Conservation (phyloP, 2,113 vertebrate genomes). For the Uropsilus gracilis region DNA sequence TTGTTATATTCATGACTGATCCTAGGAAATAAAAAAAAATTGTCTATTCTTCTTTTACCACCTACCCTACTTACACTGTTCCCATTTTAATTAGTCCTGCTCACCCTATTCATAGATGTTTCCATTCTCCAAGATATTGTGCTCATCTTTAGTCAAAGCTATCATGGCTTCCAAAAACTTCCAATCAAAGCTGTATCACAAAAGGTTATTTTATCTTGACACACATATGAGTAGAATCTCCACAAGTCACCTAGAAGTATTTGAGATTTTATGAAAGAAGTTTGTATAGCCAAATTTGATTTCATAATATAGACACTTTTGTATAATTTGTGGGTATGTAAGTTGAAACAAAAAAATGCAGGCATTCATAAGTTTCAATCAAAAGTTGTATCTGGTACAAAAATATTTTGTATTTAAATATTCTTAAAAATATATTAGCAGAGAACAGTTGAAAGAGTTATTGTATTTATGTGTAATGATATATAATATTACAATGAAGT, state of each 20-base stretch:
- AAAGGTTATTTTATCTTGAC: background rate
- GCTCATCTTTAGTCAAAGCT: background rate
- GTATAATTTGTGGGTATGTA: background rate
- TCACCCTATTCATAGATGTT: background rate
- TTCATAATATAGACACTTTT: background rate
- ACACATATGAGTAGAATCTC: background rate
- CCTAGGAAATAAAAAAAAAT: background rate
- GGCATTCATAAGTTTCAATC: background rate
- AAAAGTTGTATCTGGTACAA: background rate
- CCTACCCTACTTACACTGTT: background rate
- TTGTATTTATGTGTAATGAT: background rate
- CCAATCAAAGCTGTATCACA: background rate
- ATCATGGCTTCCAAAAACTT: background rate
- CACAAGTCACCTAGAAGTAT: background rate
- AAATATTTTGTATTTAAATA: background rate
- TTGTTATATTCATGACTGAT: background rate
- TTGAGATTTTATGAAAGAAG: background rate
- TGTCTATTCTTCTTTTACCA: background rate
- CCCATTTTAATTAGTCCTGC: background rate
- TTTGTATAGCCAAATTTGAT: background rate
- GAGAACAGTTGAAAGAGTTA: background rate
- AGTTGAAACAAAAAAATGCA: background rate
- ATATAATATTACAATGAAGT: background rate
- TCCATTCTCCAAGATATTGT: background rate
- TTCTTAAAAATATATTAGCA: background rate